Percentiles rank a stretch among this genome's conserved stretches.
Evolutionary conservation across 2,888 invertebrate species (phyloP).

Genomic region (Pammene aurita): DNA sequence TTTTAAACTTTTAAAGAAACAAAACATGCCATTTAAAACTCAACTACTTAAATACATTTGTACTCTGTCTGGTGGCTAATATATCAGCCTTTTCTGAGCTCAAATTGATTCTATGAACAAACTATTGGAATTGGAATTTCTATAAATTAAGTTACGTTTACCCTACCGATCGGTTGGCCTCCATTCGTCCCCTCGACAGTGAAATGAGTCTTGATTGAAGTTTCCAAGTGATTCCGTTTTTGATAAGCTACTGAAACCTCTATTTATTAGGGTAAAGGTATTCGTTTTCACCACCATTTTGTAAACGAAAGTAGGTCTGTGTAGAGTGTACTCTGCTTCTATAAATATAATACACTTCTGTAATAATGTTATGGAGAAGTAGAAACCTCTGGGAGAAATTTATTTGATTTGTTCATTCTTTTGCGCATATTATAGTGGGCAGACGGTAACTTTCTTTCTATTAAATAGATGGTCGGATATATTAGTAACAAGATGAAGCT

Average conservation of each 20-base stretch:
- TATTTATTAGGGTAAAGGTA: conserved; percentile 10
- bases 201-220: conserved; percentile 39
- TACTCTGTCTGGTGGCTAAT: neutral
- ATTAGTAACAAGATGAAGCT: neutral
- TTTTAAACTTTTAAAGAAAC: no score
- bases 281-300: neutral
- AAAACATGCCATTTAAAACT: no score
- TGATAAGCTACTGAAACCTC: conserved; percentile 32
- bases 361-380: conserved; percentile 25
- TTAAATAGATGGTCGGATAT: conserved; percentile 22
- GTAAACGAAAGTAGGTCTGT: neutral
- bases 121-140: conserved; percentile 3
- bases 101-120: neutral
- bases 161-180: conserved; percentile 11
- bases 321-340: conserved; percentile 12
- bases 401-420: conserved; percentile 36
- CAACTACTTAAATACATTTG: no score
- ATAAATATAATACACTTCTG: conserved; percentile 21
- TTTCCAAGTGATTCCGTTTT: conserved; percentile 39
- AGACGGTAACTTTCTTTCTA: conserved; percentile 40
- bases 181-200: conserved; percentile 4
- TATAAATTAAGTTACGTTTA: conserved; percentile 25
- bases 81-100: neutral
- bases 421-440: conserved; percentile 40
- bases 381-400: conserved; percentile 26